These are phyloP conservation scores for Delichon dasypus DNA, from an alignment of 2,797 vertebrate species.

Conservation along the genomic window DNA sequence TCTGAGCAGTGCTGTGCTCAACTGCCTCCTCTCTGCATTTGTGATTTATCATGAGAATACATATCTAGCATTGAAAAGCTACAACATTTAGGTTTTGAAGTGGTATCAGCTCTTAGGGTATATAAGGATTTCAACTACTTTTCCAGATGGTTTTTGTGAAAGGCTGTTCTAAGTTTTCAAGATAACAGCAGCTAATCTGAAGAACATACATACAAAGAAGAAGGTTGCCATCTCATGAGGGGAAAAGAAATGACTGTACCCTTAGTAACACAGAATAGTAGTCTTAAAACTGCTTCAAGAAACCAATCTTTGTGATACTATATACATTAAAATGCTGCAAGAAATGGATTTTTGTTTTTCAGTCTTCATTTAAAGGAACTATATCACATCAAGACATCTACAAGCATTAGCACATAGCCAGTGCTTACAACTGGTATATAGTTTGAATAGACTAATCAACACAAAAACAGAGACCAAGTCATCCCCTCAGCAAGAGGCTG, in stretches of 20 bases:
- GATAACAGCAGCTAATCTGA: not conserved
- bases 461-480: not conserved
- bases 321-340: not conserved
- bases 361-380: not conserved
- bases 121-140: not conserved
- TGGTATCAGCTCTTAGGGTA: not conserved
- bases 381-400: not conserved
- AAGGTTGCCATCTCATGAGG: not conserved
- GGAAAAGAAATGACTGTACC: not conserved
- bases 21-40: not conserved
- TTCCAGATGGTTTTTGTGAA: not conserved
- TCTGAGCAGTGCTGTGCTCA: not conserved
- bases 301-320: not conserved
- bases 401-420: not conserved
- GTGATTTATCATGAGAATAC: not conserved
- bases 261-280: not conserved
- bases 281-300: not conserved
- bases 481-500: not conserved
- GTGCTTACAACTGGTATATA: not conserved
- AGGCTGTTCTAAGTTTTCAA: not conserved
- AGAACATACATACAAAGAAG: not conserved
- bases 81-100: not conserved
- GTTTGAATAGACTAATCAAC: not conserved
- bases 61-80: not conserved
- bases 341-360: not conserved